phyloP scores from a whole-genome alignment of 1,140 invertebrate genomes.

The Andrena cerasifolii region DNA sequence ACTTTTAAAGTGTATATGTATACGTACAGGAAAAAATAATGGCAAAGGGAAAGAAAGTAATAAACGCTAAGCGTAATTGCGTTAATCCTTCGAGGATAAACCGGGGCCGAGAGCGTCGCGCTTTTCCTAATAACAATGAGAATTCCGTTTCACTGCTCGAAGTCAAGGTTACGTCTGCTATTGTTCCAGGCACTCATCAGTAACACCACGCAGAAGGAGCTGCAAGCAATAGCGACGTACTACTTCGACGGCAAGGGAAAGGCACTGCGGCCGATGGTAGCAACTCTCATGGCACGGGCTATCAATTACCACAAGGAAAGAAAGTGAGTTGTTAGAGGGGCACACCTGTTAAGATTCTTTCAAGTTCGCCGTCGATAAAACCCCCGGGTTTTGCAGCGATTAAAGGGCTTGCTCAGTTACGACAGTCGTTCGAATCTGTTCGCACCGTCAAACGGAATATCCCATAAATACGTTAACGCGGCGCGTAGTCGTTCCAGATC shows the following conservation, averaged over 20 bases:
- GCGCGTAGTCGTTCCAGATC: background rate
- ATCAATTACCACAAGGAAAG: slow-evolving; percentile 95
- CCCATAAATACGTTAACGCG: background rate
- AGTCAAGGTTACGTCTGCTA: slow-evolving; percentile 65
- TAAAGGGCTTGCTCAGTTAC: background rate
- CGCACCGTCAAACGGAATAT: background rate
- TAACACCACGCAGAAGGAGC: slow-evolving; percentile 90
- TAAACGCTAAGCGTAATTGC: background rate
- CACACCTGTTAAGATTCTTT: slow-evolving; percentile 8
- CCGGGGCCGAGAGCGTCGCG: background rate
- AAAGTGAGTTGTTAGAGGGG: slow-evolving; percentile 84
- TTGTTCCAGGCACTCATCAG: slow-evolving; percentile 88
- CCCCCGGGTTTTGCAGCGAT: background rate
- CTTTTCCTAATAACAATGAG: background rate
- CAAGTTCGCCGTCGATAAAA: slow-evolving; percentile 20
- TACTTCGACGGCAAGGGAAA: slow-evolving; percentile 99
- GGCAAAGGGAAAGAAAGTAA: too few species aligned
- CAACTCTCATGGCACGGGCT: slow-evolving; percentile 94
- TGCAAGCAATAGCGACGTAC: slow-evolving; percentile 95
- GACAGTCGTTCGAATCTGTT: background rate
- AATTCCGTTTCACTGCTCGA: slow-evolving; percentile 5
- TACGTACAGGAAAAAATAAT: too few species aligned
- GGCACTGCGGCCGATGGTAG: slow-evolving; percentile 95
- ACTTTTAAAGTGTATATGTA: too few species aligned
- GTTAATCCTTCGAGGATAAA: background rate